Evolutionary conservation across 1,140 invertebrate species (phyloP), one percentile per base, ranked within the genome.

Genomic region (Ceratina australensis): DNA sequence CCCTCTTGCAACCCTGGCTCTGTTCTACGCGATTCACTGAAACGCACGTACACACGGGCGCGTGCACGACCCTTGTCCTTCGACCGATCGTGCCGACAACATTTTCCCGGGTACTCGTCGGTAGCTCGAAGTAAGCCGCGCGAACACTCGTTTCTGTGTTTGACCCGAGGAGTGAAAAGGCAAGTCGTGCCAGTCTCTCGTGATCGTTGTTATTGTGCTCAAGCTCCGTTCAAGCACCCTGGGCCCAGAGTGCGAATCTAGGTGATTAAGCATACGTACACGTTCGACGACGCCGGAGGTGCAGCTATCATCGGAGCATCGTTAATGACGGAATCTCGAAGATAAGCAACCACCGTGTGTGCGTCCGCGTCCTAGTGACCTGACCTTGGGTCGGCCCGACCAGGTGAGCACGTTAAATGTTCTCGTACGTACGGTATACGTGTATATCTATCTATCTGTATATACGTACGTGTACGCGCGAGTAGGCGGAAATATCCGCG

Each of bases 301-400:
- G 16, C 13, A 3, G 13, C 22, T 59, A 64, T 26, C 63, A 59
- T 59, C 50, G 18, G 52, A 75, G 47, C 59, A 65, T 26, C 47
- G n/a, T 42, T 33, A 18, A 24, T 12, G 0, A 7, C 64, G 22
- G 15, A 82, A 18, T 26, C n/a, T 33, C 26, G 18, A 65, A 52
- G 69, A 72, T 47, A 60, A 72, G 64, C 47, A 52, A 79, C 66
- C 73, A 69, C 56, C 20, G 59, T 71, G 33, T 56, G 74, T 72
- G 76, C 77, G 77, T 78, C 68, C 83, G 84, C 86, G 87, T 83
- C 87, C 89, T 87, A 88, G 80, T 90, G 84, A 90, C 87, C 89
- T 87, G 89, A 90, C 88, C 89, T 90, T 89, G 89, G 87, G 82
- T 88, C 86, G 78, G 84, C 78, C 82, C 73, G 86, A 90, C 85